Conservation (phyloP, 2,888 invertebrate genomes). For the Plagiodera versicolora region DNA sequence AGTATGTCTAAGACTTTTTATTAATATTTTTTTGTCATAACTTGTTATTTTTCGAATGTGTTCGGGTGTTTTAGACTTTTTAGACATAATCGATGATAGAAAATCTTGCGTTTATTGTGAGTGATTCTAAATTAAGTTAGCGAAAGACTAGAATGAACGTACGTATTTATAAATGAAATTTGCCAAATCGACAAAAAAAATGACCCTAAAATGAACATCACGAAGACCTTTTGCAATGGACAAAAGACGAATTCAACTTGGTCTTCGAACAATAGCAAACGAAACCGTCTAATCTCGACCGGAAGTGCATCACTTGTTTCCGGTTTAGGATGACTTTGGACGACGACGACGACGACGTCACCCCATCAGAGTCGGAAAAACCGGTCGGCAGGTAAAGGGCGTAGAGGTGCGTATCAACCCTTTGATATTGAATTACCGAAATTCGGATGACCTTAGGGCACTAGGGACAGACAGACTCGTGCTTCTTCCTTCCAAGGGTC, state of each 20-base stretch:
- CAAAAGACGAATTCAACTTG: constrained; percentile 25
- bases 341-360: too few relatives aligned
- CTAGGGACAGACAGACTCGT: constrained; percentile 28
- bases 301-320: constrained; percentile 43
- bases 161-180: too few relatives aligned
- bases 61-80: too few relatives aligned
- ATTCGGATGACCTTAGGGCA: constrained; percentile 28
- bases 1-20: too few relatives aligned
- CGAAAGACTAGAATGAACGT: too few relatives aligned
- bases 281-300: constrained; percentile 43
- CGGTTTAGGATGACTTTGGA: constrained; percentile 40
- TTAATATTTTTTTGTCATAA: too few relatives aligned
- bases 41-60: too few relatives aligned
- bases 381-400: constrained; percentile 4
- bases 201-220: constrained; percentile 19
- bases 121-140: too few relatives aligned
- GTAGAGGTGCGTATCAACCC: constrained; percentile 19
- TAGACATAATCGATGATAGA: too few relatives aligned
- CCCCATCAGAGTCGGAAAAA: constrained; percentile 20
- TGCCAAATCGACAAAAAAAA: too few relatives aligned
- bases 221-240: constrained; percentile 16
- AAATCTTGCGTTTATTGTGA: too few relatives aligned
- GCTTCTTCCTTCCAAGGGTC: constrained; percentile 8
- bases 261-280: constrained; percentile 26
- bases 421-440: constrained; percentile 22